Conservation (phyloP, 2,888 invertebrate genomes). For the Mantis religiosa region DNA sequence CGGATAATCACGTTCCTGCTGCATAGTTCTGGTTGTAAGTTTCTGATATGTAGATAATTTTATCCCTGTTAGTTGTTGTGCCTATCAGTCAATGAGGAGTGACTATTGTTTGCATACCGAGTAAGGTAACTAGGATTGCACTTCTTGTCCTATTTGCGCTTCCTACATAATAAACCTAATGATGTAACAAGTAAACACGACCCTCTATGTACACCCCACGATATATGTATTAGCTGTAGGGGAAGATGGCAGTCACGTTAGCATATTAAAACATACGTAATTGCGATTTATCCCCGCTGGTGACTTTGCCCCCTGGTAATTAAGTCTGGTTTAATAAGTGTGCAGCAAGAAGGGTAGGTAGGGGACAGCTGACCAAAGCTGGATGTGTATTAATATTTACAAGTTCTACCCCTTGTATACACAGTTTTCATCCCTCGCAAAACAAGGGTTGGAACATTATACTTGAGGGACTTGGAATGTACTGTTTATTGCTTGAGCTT, state of each 20-base stretch:
- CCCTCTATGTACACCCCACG: too few relatives aligned
- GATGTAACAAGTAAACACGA: not conserved
- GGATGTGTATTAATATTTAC: not conserved
- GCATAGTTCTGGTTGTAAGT: too few relatives aligned
- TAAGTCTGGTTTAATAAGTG: not conserved
- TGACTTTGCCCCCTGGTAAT: not conserved
- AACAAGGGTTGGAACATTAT: not conserved
- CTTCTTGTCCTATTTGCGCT: too few relatives aligned
- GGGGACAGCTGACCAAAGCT: not conserved
- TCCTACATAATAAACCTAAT: too few relatives aligned
- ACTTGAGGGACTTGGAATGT: not conserved
- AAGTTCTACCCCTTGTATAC: not conserved
- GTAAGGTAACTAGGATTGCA: too few relatives aligned
- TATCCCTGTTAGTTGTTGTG: too few relatives aligned
- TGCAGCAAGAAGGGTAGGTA: not conserved
- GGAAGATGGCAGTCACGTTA: not conserved
- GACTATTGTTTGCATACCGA: too few relatives aligned
- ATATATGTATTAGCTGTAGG: not conserved
- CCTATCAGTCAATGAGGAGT: too few relatives aligned
- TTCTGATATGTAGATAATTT: too few relatives aligned
- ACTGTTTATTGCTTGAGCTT: not conserved
- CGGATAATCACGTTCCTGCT: too few relatives aligned
- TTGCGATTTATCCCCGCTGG: not conserved
- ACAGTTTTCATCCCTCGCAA: not conserved
- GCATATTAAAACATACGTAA: not conserved